Evolutionary conservation across 2,113 vertebrate species (phyloP), one percentile per base, ranked within the genome.

Genomic region (Odocoileus virginianus): DNA sequence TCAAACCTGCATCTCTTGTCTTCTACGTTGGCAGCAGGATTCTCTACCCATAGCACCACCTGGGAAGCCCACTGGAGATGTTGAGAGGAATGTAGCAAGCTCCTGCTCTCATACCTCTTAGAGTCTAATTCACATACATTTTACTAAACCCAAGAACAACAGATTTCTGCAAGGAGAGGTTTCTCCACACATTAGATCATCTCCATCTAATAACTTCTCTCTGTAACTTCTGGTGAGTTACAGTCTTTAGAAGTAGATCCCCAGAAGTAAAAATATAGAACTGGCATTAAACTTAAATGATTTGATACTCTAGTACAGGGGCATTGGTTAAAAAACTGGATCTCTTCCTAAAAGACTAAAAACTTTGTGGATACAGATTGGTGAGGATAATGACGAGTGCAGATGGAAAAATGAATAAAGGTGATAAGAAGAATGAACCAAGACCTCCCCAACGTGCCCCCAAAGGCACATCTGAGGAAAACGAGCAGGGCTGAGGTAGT

Each of bases 401-500:
- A 55, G 30, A 25, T 5, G 2, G 28, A 21, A 50, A 64, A 28
- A 78, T 15, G 36, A 10, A 45, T 19, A 25, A 5, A 28, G 14
- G 36, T 79, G 57, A 25, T 36, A 45, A 13, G 33, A 36, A 84
- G 54, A 19, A 57, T 17, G 19, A 43, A 30, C 87, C n/a, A 6
- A 15, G 52, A n/a, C 16, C 19, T 21, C 16, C 30, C 50, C 7
- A 50, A 0, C 3, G 3, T 5, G 43, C 16, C 21, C 3, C 6
- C n/a, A 58, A 57, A 36, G 11, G 45, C 92, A 82, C 45, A 43
- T 54, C 4, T 1, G 28, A 81, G 27, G 30, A 28, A 74, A n/a
- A 8, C 0, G 1, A 23, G 15, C 40, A 15, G 17, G 17, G 33
- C 30, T 50, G 25, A 17, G 30, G 23, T 47, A 15, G n/a, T 17